Base-by-base conservation (phyloP, 1,140 invertebrate species). In the Panagrolaimus sp. region DNA sequence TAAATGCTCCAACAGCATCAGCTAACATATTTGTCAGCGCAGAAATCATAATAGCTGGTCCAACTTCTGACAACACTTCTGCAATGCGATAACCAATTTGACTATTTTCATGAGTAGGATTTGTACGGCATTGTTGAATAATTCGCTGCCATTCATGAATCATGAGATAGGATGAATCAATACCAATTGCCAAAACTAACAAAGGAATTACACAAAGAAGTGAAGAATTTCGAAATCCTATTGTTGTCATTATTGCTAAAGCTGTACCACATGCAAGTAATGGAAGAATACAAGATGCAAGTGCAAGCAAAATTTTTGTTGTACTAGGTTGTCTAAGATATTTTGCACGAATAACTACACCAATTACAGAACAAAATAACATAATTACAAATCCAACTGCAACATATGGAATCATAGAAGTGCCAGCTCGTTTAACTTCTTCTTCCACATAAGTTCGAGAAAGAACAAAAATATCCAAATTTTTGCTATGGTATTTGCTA, bases 201-300 rank as follows among this genome's bases (percentile, higher is more conserved):
- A 81, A 81, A 14, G 79, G 79, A n/a, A 80, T 82, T 7, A 81
- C 78, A 68, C 73, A 79, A 68, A 82, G 81, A n/a, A 81, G 70
- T 13, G 78, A 72, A 42, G 69, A 70, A 61, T 71, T 73, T n/a
- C 68, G 45, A 42, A 82, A 63, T 25, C 80, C 80, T 25, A 31
- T 61, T 53, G 75, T 78, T 62, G 81, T 80, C 13, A 79, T 57
- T 27, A 72, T 43, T 43, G 78, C 77, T 42, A 79, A 63, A 44
- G 78, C 77, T 11, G 78, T 78, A 42, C 74, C 73, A 67, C 75
- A 74, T 5, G 78, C 75, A 78, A 79, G 75, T 23, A 79, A 80
- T 16, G 77, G 77, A 25, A 68, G 73, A 8, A 80, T 23, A 67
- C 75, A 78, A 14, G 75, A 74, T 14, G 76, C 64, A 7, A 76